Evolutionary conservation across 2,888 invertebrate genomes (phyloP).

Genomic region (Dermolepida albohirtum): DNA sequence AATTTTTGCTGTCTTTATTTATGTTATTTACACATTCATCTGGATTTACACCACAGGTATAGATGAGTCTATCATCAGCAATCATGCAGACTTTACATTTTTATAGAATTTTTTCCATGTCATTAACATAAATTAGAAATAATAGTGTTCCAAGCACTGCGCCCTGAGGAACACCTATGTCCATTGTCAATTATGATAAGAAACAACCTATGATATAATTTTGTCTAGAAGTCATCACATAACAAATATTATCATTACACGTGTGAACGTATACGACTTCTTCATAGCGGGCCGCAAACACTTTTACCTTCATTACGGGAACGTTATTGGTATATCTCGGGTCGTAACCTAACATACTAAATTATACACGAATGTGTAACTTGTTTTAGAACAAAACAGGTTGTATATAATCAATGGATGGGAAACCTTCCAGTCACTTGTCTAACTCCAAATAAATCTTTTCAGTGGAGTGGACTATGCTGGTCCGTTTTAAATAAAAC

Average conservation of each 20-base stretch:
- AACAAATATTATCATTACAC: conserved; percentile 33
- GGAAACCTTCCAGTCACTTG: conserved; percentile 46
- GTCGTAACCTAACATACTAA: conserved; percentile 44
- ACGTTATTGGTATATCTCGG: too few relatives aligned
- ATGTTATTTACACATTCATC: too few relatives aligned
- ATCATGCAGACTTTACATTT: too few relatives aligned
- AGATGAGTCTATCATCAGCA: too few relatives aligned
- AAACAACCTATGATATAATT: conserved; percentile 44
- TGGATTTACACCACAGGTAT: too few relatives aligned
- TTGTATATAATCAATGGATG: conserved; percentile 43
- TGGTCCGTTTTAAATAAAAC: conserved; percentile 46
- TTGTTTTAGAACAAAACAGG: conserved; percentile 47
- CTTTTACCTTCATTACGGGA: too few relatives aligned
- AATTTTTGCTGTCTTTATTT: too few relatives aligned
- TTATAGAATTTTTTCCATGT: too few relatives aligned
- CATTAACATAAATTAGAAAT: too few relatives aligned
- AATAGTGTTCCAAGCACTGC: too few relatives aligned
- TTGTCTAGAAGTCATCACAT: conserved; percentile 41
- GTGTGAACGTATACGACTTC: conserved; percentile 39
- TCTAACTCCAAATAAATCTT: conserved; percentile 43
- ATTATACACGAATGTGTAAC: conserved; percentile 39
- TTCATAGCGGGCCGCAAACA: conserved; percentile 48
- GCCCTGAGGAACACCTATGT: too few relatives aligned
- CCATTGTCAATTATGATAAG: too few relatives aligned
- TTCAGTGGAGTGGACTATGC: conserved; percentile 46